A percentile compares a stretch with the other conserved stretches of the same genome.
phyloP scores from a whole-genome alignment of 1,140 invertebrate genomes.

The Streblospio benedicti region DNA sequence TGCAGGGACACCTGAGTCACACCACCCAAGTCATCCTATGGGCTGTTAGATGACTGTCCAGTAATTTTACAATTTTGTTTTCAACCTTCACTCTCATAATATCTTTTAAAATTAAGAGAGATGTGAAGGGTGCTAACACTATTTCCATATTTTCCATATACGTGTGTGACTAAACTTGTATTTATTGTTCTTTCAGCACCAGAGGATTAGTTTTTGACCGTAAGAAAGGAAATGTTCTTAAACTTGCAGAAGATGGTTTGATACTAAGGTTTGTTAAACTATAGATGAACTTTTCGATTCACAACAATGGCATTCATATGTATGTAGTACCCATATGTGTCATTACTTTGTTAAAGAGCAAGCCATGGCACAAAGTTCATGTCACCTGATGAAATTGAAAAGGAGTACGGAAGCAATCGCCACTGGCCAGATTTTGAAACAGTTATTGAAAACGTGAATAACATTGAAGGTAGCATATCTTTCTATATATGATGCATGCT shows the following conservation, averaged over 20 bases:
- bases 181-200: constrained; percentile 19
- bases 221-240: constrained; percentile 63
- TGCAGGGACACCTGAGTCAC: too few relatives aligned
- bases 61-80: too few relatives aligned
- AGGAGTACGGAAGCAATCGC: constrained; percentile 55
- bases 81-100: too few relatives aligned
- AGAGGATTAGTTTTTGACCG: constrained; percentile 69
- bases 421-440: constrained; percentile 51
- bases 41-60: too few relatives aligned
- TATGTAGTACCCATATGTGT: not conserved
- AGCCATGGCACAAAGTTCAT: constrained; percentile 62
- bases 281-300: not conserved
- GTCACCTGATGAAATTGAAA: constrained; percentile 52
- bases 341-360: constrained; percentile 41
- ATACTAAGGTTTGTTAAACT: constrained; percentile 50
- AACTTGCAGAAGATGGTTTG: constrained; percentile 54
- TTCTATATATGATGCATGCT: too few relatives aligned
- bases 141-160: too few relatives aligned
- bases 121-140: too few relatives aligned
- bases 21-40: too few relatives aligned
- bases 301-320: not conserved
- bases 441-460: constrained; percentile 30
- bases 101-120: too few relatives aligned
- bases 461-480: constrained; percentile 3
- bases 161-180: too few relatives aligned